Evolutionary conservation across 2,797 vertebrate species (phyloP), one percentile per base, ranked within the genome.

Genomic region (Enteromius unitaeniatus): DNA sequence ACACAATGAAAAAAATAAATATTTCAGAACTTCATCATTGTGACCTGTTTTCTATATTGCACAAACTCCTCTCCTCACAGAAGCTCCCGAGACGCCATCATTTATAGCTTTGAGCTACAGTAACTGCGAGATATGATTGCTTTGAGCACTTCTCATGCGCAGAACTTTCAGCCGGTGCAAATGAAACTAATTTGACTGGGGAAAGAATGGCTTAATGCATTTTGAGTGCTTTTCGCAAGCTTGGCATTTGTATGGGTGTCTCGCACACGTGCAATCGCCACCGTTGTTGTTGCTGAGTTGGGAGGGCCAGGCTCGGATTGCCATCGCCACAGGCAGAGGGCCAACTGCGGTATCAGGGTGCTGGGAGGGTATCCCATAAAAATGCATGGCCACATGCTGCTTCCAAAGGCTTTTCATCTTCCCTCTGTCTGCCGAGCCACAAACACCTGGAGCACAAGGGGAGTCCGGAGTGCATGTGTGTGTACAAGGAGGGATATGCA

Each of bases 351-450:
- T 77, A 84, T 87, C 82, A 87, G 87, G 84, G 84, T 81, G 69
- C 74, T 82, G 77, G 87, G 83, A 86, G 84, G 89, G 78, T 81
- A 85, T 86, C 79, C 88, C 85, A 91, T 91, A 88, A 89, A 90
- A 89, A 91, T 90, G 89, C 88, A 89, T 85, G 78, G 88, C 92
- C 92, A 93, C 93, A 93, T 93, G 92, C 91, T 94, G 93, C 92
- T 94, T 92, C 91, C 92, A 92, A 80, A 88, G 89, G 86, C 89
- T 88, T 92, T 92, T 91, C 89, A 93, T 91, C 91, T 86, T 86
- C 79, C 76, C 83, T 85, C 89, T 90, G 89, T 89, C 92, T 91
- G 90, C 89, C 88, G 89, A 92, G 91, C 89, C 90, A 82, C 84
- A 87, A 92, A 92, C 92, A 94, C 88, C 88, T 89, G 88, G 87